Evolutionary conservation across 2,113 vertebrate species (phyloP).

Genomic region (Rhadina sibilatrix): DNA sequence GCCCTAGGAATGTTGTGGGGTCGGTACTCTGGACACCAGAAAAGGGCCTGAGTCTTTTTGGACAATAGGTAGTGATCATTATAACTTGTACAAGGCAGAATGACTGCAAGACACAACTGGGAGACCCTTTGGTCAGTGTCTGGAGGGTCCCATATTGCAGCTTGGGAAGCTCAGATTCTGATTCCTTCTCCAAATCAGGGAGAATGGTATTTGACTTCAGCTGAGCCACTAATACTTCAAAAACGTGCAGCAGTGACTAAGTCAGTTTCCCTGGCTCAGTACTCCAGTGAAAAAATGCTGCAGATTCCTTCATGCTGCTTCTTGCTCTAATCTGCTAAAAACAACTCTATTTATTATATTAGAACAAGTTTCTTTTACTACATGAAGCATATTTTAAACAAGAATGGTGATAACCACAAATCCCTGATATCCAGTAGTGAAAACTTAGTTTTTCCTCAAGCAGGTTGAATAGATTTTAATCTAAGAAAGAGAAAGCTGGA

Average conservation of each 20-base stretch:
- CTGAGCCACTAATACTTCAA: not conserved
- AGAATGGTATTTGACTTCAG: not conserved
- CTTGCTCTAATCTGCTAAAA: not conserved
- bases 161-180: not conserved
- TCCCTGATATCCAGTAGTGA: not conserved
- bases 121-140: not conserved
- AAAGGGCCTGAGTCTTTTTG: not conserved
- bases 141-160: not conserved
- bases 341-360: not conserved
- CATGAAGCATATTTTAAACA: not conserved
- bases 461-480: not conserved
- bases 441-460: not conserved
- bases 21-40: fast-evolving
- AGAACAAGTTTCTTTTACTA: not conserved
- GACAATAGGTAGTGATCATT: not conserved
- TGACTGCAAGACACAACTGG: not conserved
- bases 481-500: not conserved
- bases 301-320: not conserved
- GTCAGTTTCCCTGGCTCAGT: not conserved
- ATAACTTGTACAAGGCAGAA: not conserved
- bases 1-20: not conserved
- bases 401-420: not conserved
- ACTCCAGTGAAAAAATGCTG: not conserved
- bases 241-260: not conserved
- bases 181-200: not conserved